These are phyloP conservation scores for Tinea semifulvella DNA, from an alignment of 2,888 invertebrate species.

Conservation along the genomic window DNA sequence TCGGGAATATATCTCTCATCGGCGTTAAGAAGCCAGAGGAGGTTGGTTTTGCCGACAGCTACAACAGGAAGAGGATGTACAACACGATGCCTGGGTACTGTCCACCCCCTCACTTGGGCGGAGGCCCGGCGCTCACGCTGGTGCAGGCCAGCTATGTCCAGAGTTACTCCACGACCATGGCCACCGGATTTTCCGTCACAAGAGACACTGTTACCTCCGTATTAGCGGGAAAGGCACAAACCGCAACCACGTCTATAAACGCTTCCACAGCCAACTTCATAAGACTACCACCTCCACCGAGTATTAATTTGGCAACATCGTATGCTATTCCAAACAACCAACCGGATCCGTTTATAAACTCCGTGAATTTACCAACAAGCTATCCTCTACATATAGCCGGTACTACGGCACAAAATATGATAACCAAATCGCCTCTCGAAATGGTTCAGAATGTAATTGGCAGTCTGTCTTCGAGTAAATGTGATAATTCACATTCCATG, in stretches of 20 bases:
- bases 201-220: constrained; percentile 86
- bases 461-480: constrained; percentile 64
- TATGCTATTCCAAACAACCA: constrained; percentile 58
- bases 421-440: constrained; percentile 72
- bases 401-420: constrained; percentile 60
- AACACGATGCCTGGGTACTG: constrained; percentile 58
- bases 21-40: constrained; percentile 45
- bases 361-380: constrained; percentile 54
- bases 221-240: constrained; percentile 77
- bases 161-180: constrained; percentile 59
- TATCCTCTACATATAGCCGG: constrained; percentile 57
- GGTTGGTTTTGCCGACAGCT: constrained; percentile 35
- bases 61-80: constrained; percentile 35
- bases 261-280: constrained; percentile 61
- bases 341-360: constrained; percentile 56
- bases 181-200: constrained; percentile 79
- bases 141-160: constrained; percentile 55
- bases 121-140: constrained; percentile 51
- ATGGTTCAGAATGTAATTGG: constrained; percentile 83
- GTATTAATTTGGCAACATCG: constrained; percentile 48
- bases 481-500: constrained; percentile 50
- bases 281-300: constrained; percentile 49
- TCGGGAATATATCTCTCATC: constrained; percentile 62
- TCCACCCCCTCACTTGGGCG: constrained; percentile 56
- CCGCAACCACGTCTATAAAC: constrained; percentile 79